Percentiles rank a stretch among this genome's conserved stretches.
These are phyloP conservation scores for Proteles cristata DNA, from an alignment of 2,113 vertebrate species.

Conservation along the genomic window DNA sequence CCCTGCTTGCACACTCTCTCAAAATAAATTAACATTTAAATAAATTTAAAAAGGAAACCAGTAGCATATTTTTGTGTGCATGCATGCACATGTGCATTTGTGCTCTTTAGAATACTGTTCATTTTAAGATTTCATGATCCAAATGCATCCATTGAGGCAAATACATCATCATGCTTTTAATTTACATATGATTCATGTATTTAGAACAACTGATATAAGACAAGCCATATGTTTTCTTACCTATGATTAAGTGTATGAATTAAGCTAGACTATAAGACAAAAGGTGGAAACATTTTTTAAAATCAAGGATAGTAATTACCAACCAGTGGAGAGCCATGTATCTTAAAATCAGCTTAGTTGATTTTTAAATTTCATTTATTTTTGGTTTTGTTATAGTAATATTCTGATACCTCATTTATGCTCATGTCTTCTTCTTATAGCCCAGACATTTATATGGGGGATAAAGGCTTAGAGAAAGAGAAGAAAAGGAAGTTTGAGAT, in stretches of 20 bases:
- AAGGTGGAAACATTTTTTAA: neutral
- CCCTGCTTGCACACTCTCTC: too few species aligned
- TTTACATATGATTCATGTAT: neutral
- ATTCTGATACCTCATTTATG: slow-evolving; percentile 4
- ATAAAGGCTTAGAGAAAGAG: neutral
- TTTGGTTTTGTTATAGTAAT: neutral
- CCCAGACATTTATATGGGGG: neutral
- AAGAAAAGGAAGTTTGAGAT: neutral
- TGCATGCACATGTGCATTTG: too few species aligned
- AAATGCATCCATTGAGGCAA: neutral
- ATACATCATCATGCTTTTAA: neutral
- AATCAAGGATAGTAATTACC: neutral
- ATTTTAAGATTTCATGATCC: neutral
- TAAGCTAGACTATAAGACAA: neutral
- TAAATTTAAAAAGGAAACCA: neutral
- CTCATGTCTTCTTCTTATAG: neutral
- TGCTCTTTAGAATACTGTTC: neutral
- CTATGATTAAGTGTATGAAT: neutral
- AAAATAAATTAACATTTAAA: too few species aligned
- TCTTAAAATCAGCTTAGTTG: neutral
- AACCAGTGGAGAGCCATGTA: neutral
- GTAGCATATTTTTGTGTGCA: neutral
- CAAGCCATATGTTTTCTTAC: neutral
- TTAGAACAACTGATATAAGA: neutral
- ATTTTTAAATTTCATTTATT: neutral